These are phyloP conservation scores for Epizoanthus rinbou DNA, from an alignment of 92 coral and sea anemone genomes.

Conservation along the genomic window DNA sequence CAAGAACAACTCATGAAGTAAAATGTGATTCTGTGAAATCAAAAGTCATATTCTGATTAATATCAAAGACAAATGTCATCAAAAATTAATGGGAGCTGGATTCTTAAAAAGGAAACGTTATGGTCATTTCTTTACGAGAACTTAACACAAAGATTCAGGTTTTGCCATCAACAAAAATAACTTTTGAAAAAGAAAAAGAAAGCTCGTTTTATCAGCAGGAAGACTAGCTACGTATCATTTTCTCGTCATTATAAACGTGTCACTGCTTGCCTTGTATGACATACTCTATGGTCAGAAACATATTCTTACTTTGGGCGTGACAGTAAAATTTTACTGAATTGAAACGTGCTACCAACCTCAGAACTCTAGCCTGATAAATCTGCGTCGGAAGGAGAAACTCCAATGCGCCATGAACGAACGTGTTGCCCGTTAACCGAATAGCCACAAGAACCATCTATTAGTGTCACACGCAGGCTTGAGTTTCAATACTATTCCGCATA, in stretches of 20 bases:
- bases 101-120: background rate
- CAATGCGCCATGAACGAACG: background rate
- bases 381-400: background rate
- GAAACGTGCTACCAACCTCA: constrained; percentile 2
- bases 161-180: background rate
- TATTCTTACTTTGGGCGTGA: background rate
- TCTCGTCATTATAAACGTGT: background rate
- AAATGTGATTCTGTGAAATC: constrained; percentile 4
- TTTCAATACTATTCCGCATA: background rate
- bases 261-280: background rate
- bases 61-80: constrained; percentile 1
- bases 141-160: background rate
- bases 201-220: too few relatives aligned
- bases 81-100: background rate
- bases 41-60: constrained; percentile 1
- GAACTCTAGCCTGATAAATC: background rate
- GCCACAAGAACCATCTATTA: background rate
- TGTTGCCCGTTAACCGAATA: constrained; percentile 9
- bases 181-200: too few relatives aligned
- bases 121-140: background rate
- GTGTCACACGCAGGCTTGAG: background rate
- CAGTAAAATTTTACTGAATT: background rate
- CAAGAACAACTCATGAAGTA: too few relatives aligned
- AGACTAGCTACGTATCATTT: background rate
- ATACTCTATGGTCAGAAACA: background rate